Conservation (phyloP, 2,888 invertebrate species). For the Malacosoma neustria region DNA sequence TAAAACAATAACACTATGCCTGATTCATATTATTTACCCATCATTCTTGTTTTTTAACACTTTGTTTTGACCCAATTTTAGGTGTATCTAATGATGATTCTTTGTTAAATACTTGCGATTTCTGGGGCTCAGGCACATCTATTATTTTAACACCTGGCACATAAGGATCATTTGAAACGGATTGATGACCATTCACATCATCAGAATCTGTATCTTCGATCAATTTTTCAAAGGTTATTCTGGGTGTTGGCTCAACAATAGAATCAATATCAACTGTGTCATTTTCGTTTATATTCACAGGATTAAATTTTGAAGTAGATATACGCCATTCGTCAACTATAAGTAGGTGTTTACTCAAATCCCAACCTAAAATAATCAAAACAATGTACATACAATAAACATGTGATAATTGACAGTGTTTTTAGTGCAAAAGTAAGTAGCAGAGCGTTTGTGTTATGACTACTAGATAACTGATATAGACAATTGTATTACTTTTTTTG, state of each 20-base stretch:
- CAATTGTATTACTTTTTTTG: too few species aligned
- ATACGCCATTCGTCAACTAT: constrained; percentile 76
- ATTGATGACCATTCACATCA: neutral
- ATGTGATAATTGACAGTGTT: too few species aligned
- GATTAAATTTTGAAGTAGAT: constrained; percentile 9
- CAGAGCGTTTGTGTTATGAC: too few species aligned
- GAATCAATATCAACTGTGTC: constrained; percentile 11
- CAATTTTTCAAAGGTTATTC: neutral
- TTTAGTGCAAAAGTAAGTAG: too few species aligned
- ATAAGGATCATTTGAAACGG: neutral
- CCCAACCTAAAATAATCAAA: constrained; percentile 74
- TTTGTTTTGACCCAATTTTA: neutral
- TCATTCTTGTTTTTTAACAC: neutral
- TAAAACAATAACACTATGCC: too few species aligned
- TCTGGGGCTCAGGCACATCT: neutral
- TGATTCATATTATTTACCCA: neutral
- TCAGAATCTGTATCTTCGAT: neutral
- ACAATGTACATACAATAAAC: constrained; percentile 5
- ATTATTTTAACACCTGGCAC: neutral
- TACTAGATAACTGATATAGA: too few species aligned
- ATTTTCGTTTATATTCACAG: constrained; percentile 8
- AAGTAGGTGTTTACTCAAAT: constrained; percentile 70
- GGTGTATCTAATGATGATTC: neutral
- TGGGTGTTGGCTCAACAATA: constrained; percentile 5
- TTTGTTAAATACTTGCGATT: neutral